Evolutionary conservation across 1,140 invertebrate genomes (phyloP), one percentile per base, ranked within the genome.

Genomic region (Ips typographus): DNA sequence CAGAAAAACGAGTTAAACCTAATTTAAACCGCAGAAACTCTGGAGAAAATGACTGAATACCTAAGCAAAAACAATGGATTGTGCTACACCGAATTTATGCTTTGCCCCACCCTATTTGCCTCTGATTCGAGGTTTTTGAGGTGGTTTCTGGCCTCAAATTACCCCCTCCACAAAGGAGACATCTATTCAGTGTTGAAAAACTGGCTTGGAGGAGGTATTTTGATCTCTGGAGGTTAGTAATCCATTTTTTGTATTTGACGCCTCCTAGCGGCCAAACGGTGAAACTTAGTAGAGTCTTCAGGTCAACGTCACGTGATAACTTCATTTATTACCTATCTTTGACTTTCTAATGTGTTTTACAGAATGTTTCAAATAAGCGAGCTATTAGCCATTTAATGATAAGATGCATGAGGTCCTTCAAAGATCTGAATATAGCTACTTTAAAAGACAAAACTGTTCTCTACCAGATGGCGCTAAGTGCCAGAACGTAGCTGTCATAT

Each of bases 131-230:
- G 73, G 71, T 71, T 76, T 39, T n/a, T 75, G 42, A 79, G 80
- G 73, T 71, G 72, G 49, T 82, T 95, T 56, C 80, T 95, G 40
- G 87, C 85, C 64, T 92, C 88, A 71, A 85, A 83, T 41, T 89
- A 87, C 76, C 86, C 90, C 73, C 85, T 94, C 47, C 84, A 89
- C 56, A 95, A 95, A 81, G 86, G 88, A 52, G 76, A 78, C 43
- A 85, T 91, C 74, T 95, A 95, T 76, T 77, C 85, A 52, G 90
- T 89, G 72, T 79, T 95, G 36, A 84, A 88, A 71, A 86, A 87
- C 4, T 94, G 91, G 90, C 80, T 94, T 7, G 91, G 90, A 40
- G 86, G 86, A 22, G 92, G 92, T 40, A 80, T 94, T 2, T 79
- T 94, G 1, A 91, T 89, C 37, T 86, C 87, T 74, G 83, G 81